Conservation (phyloP, 2,888 invertebrate species). For the Apoda limacodes region DNA sequence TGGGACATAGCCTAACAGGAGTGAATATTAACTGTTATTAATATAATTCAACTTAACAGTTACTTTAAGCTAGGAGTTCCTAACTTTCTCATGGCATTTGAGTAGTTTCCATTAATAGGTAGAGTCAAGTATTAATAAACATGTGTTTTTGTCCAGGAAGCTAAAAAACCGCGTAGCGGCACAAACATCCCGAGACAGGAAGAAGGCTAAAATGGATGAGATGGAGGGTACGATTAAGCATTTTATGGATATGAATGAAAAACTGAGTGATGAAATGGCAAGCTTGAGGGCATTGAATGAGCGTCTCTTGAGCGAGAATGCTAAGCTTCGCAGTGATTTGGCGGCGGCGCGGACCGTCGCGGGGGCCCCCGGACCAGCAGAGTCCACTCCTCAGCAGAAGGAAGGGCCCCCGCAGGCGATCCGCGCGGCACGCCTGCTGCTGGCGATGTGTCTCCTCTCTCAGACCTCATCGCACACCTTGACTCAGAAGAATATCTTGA, state of each 20-base stretch:
- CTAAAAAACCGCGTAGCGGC: slow-evolving; percentile 97
- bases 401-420: slow-evolving; percentile 80
- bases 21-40: too few species aligned
- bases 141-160: slow-evolving; percentile 73
- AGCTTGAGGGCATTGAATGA: slow-evolving; percentile 76
- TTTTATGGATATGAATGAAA: slow-evolving; percentile 73
- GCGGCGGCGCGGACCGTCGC: slow-evolving; percentile 75
- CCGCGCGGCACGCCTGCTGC: slow-evolving; percentile 78
- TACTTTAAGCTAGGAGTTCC: too few species aligned
- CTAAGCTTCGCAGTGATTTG: slow-evolving; percentile 68
- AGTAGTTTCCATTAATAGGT: too few species aligned
- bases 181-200: slow-evolving; percentile 95
- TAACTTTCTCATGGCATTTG: too few species aligned
- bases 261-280: slow-evolving; percentile 74
- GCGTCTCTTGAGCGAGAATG: slow-evolving; percentile 74
- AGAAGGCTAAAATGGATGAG: slow-evolving; percentile 93
- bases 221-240: slow-evolving; percentile 80
- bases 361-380: slow-evolving; percentile 81
- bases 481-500: slow-evolving; percentile 78
- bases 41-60: too few species aligned
- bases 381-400: slow-evolving; percentile 96
- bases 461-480: slow-evolving; percentile 85
- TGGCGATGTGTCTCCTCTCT: slow-evolving; percentile 85
- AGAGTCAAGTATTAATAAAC: not conserved
- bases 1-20: too few species aligned